Percentiles rank a stretch among this genome's conserved stretches.
Evolutionary conservation across 2,113 vertebrate genomes (phyloP).

Genomic region (Archilochus colubris): DNA sequence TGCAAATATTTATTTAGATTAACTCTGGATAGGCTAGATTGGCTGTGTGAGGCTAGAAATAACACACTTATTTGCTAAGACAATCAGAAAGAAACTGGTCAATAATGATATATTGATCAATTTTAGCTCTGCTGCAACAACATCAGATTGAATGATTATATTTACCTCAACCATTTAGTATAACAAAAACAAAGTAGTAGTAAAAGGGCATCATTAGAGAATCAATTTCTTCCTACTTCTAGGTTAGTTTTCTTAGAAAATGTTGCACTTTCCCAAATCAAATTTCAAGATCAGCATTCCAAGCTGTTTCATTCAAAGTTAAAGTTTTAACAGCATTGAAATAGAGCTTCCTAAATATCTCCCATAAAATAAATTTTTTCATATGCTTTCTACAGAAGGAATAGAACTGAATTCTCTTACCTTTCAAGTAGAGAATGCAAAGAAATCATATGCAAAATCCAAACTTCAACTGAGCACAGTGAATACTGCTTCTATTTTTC

Average conservation of each 20-base stretch:
- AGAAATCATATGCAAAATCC: background rate
- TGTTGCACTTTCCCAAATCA: background rate
- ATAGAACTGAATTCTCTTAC: background rate
- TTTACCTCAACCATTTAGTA: conserved; percentile 28
- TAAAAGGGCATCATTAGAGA: conserved; percentile 41
- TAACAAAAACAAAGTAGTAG: conserved; percentile 16
- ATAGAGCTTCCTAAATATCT: background rate
- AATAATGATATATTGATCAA: conserved; percentile 65
- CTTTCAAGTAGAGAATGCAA: background rate
- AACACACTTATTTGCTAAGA: conserved; percentile 19
- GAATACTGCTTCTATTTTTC: background rate
- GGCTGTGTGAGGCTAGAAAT: background rate
- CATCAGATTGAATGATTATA: conserved; percentile 10
- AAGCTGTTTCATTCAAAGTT: background rate
- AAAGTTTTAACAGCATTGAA: conserved; percentile 18
- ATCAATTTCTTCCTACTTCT: conserved; percentile 30
- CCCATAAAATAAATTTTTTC: conserved; percentile 16
- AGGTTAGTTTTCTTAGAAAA: background rate
- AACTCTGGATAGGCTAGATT: background rate
- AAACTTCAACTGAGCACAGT: background rate
- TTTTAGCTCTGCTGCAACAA: conserved; percentile 35
- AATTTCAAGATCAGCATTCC: conserved; percentile 19
- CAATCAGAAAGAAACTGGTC: conserved; percentile 44
- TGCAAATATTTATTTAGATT: background rate
- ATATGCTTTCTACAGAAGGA: background rate